A percentile compares a stretch with the other conserved stretches of the same genome.
Evolutionary conservation across 2,888 invertebrate species (phyloP).

Genomic region (Lamproptera curius): DNA sequence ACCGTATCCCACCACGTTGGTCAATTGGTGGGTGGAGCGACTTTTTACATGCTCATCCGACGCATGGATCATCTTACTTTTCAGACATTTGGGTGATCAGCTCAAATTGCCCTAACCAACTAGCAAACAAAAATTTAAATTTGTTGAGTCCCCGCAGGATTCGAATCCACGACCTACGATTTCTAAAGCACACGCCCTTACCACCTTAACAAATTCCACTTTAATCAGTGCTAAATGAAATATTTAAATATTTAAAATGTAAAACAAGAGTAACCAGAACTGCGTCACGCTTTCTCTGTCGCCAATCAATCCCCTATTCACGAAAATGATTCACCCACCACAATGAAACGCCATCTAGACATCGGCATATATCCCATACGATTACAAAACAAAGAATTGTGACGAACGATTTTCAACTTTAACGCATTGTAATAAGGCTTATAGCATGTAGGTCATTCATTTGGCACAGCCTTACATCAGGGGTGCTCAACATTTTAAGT

Average conservation of each 20-base stretch:
- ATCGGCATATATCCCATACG: background rate
- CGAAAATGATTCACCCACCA: constrained; percentile 3
- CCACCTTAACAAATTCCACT: too few relatives aligned
- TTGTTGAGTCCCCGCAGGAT: too few relatives aligned
- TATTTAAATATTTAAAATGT: background rate
- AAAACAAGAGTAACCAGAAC: background rate
- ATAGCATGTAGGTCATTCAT: background rate
- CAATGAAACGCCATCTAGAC: background rate
- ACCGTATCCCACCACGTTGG: too few relatives aligned
- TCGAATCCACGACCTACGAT: too few relatives aligned
- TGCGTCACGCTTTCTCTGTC: background rate
- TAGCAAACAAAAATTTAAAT: too few relatives aligned
- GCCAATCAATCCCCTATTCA: constrained; percentile 7
- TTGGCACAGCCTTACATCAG: background rate
- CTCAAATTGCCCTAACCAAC: too few relatives aligned
- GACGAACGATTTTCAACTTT: background rate
- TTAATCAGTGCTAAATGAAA: too few relatives aligned
- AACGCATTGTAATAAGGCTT: background rate
- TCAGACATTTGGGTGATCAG: too few relatives aligned
- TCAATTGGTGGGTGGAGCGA: too few relatives aligned
- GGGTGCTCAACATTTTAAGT: background rate
- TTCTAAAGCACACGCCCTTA: too few relatives aligned
- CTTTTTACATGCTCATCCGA: too few relatives aligned
- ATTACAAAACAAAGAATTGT: constrained; percentile 2
- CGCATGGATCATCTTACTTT: too few relatives aligned